Base-by-base conservation (phyloP, 1,140 invertebrate genomes). In the Lepidostoma basale region DNA sequence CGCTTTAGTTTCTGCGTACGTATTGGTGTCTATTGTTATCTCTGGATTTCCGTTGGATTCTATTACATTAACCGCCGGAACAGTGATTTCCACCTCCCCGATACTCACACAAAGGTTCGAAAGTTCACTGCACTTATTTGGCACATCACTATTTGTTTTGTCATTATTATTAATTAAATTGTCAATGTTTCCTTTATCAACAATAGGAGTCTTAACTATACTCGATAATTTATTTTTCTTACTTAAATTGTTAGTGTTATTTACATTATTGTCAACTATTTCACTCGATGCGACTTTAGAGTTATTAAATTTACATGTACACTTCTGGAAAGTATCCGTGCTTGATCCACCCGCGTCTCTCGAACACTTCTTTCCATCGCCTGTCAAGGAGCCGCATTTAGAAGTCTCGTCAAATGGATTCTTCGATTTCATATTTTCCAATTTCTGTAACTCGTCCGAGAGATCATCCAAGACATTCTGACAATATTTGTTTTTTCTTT, bases 11-110 rank as follows among this genome's bases (percentile, higher is more conserved):
- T 83, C 81, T 39, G 81, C 79, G 33, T 80, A 81, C n/a, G 76
- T 75, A 44, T 81, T 78, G 20, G 78, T 80, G 47, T 83, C 80
- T 6, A 83, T 82, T 3, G 82, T 83, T 14, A 83, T 83, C 73
- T 83, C 82, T n/a, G 82, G 82, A 68, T 83, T 83, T 3, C 82
- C 81, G 40, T 83, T 83, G 64, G 81, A 82, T 25, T 76, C 82
- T 64, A 81, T 81, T 16, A 81, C 80, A 64, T 78, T 83, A 49
- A 83, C 81, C 16, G 81, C 79, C n/a, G 82, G 80, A 49, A 69
- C 68, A 3, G 52, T 39, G 36, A 67, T 52, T 36, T 70, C 71
- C 18, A 45, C 39, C 18, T 69, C 67, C 42, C 42, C 45, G 14
- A 36, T 40, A 28, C 59, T 65, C 25, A 44, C 56, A 23, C 28